phyloP scores from a whole-genome alignment of 1,140 invertebrate species.

The Bicyclus anynana region DNA sequence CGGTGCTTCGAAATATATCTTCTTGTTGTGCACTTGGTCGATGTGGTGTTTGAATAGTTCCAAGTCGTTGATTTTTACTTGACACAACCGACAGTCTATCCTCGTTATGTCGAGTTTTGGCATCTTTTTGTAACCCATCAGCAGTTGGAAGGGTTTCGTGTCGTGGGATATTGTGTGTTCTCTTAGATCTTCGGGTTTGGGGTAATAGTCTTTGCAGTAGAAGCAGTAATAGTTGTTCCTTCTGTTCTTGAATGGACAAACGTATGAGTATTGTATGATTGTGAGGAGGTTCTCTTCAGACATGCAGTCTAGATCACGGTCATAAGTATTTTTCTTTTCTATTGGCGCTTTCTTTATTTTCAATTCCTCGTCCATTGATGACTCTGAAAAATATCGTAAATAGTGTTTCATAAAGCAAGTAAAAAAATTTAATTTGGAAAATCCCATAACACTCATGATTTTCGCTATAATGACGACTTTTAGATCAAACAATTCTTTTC shows the following conservation, averaged over 20 bases:
- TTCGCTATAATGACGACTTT: no score
- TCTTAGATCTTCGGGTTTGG: constrained; percentile 63
- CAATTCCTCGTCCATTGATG: constrained; percentile 18
- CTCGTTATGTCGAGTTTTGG: constrained; percentile 66
- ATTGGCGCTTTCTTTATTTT: constrained; percentile 45
- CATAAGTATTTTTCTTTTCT: constrained; percentile 59
- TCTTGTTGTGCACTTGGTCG: constrained; percentile 54
- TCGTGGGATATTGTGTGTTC: constrained; percentile 63
- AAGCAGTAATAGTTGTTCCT: constrained; percentile 71
- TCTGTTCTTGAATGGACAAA: constrained; percentile 64
- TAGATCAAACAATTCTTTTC: no score
- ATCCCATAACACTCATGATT: no score
- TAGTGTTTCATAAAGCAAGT: background rate
- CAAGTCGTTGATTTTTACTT: constrained; percentile 58
- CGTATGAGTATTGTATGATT: constrained; percentile 65
- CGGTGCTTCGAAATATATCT: constrained; percentile 62
- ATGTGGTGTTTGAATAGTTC: constrained; percentile 61
- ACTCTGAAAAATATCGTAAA: background rate
- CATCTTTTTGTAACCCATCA: constrained; percentile 69
- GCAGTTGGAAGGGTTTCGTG: constrained; percentile 60
- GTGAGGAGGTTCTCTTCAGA: constrained; percentile 62
- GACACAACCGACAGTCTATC: constrained; percentile 62
- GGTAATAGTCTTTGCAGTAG: constrained; percentile 68
- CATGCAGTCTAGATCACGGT: constrained; percentile 63
- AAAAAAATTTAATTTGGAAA: no score